Conservation (phyloP, 2,797 vertebrate species). For the Dallia pectoralis region DNA sequence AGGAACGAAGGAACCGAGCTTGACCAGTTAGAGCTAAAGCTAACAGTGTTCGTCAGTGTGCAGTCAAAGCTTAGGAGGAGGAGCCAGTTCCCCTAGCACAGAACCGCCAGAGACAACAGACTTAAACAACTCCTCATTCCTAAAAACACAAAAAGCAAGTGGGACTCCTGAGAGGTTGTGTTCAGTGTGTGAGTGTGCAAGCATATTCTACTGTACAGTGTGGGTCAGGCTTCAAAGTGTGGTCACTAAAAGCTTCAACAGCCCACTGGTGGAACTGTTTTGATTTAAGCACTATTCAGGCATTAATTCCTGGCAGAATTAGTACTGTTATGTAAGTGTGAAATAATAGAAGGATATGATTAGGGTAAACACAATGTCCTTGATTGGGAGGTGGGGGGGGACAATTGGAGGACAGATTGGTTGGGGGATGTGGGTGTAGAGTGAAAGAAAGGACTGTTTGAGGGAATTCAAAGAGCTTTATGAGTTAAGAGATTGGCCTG, state of each 20-base stretch:
- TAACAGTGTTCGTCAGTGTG: constrained; percentile 14
- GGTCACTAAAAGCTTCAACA: constrained; percentile 16
- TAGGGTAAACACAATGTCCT: constrained; percentile 33
- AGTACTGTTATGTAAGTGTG: constrained; percentile 41
- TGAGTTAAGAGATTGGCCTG: constrained; percentile 66
- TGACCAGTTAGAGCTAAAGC: constrained; percentile 13
- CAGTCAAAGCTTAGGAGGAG: constrained; percentile 5
- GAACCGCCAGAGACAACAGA: background rate
- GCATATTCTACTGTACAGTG: constrained; percentile 14
- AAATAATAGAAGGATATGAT: constrained; percentile 42
- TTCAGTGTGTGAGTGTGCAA: background rate
- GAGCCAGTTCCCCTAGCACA: constrained; percentile 2
- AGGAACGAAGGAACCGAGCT: constrained; percentile 19
- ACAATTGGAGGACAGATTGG: constrained; percentile 5
- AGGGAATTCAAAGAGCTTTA: constrained; percentile 56
- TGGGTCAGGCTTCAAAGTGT: constrained; percentile 24
- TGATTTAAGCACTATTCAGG: constrained; percentile 39
- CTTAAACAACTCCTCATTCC: constrained; percentile 1
- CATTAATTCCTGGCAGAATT: constrained; percentile 22
- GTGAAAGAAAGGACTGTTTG: constrained; percentile 18
- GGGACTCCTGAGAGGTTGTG: background rate
- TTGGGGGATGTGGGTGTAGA: background rate
- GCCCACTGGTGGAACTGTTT: constrained; percentile 14
- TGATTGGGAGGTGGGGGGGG: constrained; percentile 41
- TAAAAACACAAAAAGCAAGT: constrained; percentile 4